These are phyloP conservation scores for Crematogaster levior DNA, from an alignment of 2,888 invertebrate species.

Conservation along the genomic window DNA sequence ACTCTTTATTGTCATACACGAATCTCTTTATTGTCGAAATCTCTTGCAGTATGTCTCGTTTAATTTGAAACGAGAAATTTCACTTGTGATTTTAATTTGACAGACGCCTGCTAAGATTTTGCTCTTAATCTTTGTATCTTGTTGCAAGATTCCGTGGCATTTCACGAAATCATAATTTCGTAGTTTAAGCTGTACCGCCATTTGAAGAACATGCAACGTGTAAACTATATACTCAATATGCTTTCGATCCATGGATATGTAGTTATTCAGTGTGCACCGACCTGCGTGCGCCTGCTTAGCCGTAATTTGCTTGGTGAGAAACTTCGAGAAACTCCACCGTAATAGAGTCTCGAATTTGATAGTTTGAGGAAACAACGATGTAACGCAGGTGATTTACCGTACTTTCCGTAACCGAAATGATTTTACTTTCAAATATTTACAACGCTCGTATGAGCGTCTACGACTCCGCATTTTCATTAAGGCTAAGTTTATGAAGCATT, in stretches of 20 bases:
- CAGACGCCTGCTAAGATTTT: not conserved
- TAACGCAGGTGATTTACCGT: not conserved
- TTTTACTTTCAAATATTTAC: not conserved
- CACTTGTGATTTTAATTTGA: not conserved
- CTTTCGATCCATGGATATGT: conserved; percentile 8
- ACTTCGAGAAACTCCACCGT: conserved; percentile 43
- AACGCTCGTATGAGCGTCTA: not conserved
- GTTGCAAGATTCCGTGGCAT: not conserved
- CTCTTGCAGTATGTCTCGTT: not conserved
- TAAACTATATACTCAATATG: not conserved
- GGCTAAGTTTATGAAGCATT: not conserved
- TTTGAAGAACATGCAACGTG: conserved; percentile 7
- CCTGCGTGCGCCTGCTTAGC: conserved; percentile 40
- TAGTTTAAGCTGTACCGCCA: not conserved
- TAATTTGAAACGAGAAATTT: not conserved
- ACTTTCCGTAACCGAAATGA: not conserved
- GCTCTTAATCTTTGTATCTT: not conserved
- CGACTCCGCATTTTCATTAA: not conserved
- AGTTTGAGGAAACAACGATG: not conserved
- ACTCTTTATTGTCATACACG: not conserved
- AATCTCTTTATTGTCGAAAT: too few relatives aligned
- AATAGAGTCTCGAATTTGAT: conserved; percentile 57
- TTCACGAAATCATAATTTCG: conserved; percentile 15
- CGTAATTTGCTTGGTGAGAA: conserved; percentile 39
- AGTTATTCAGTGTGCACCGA: conserved; percentile 24